A percentile compares a stretch with the other conserved stretches of the same genome.
phyloP scores from a whole-genome alignment of 1,140 invertebrate species.

The Lepidostoma basale region DNA sequence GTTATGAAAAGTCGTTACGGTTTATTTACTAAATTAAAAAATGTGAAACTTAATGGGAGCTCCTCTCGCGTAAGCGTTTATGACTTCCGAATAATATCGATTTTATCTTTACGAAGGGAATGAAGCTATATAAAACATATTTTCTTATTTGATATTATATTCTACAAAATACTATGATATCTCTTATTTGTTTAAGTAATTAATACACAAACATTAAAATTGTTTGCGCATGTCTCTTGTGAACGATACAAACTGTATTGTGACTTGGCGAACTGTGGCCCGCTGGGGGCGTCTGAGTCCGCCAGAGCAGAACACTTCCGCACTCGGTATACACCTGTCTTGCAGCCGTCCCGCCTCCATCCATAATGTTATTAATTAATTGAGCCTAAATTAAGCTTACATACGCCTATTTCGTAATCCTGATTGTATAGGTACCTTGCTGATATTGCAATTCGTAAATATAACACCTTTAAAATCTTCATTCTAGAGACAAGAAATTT shows the following conservation, averaged over 20 bases:
- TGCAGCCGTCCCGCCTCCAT: conserved; percentile 46
- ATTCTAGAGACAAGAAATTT: no score
- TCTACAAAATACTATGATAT: conserved; percentile 7
- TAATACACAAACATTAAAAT: no score
- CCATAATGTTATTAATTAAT: conserved; percentile 33
- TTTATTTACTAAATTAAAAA: not conserved
- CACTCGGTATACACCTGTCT: conserved; percentile 40
- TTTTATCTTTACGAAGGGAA: not conserved
- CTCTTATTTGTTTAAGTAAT: no score
- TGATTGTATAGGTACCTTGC: no score
- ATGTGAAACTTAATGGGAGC: not conserved
- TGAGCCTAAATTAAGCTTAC: conserved; percentile 6
- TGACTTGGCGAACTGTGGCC: no score
- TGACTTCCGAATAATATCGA: no score
- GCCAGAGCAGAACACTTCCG: no score
- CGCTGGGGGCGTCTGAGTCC: no score
- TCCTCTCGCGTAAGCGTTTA: not conserved
- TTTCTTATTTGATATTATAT: conserved; percentile 24
- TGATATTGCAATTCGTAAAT: no score
- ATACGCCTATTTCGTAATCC: conserved; percentile 1
- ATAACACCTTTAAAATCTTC: no score
- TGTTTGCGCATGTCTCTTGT: no score
- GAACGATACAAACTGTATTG: no score
- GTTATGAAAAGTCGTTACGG: not conserved
- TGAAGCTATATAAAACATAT: conserved; percentile 12